Percentiles rank a stretch among this genome's conserved stretches.
phyloP scores from a whole-genome alignment of 64 coral and sea anemone genomes.

The Montipora foliosa region DNA sequence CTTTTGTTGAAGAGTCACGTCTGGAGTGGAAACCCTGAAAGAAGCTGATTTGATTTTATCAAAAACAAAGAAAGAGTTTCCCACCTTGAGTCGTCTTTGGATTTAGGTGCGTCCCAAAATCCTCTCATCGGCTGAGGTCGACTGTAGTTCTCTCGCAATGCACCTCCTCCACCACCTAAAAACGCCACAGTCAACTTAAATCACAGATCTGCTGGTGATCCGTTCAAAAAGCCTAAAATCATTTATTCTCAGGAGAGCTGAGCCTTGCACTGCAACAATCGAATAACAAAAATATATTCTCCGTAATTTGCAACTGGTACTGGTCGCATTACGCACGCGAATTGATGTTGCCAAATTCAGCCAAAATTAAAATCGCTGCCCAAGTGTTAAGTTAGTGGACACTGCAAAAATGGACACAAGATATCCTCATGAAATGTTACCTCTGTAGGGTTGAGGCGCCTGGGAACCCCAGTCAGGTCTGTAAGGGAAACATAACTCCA shows the following conservation, averaged over 20 bases:
- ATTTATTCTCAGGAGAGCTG: no score
- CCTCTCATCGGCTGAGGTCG: conserved; percentile 86
- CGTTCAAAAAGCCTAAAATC: no score
- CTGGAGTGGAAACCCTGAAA: not conserved
- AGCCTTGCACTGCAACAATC: no score
- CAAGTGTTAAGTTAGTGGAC: not conserved
- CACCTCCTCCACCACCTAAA: conserved; percentile 64
- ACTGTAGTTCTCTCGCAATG: conserved; percentile 81
- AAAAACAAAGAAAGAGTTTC: not conserved
- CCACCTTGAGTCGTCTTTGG: conserved; percentile 83
- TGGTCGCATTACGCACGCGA: no score
- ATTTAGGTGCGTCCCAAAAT: conserved; percentile 87
- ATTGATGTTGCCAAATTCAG: no score
- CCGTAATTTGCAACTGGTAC: no score
- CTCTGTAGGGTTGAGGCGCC: conserved; percentile 62
- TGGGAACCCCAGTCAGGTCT: conserved; percentile 84
- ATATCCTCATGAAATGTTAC: not conserved
- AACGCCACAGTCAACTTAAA: not conserved
- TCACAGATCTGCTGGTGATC: no score
- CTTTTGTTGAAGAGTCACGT: no score
- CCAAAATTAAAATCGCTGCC: no score
- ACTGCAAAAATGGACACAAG: not conserved
- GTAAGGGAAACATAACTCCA: not conserved
- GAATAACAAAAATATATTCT: no score
- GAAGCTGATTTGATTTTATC: no score